Evolutionary conservation across 2,888 invertebrate species (phyloP), one percentile per base, ranked within the genome.

Genomic region (Neria commutata): DNA sequence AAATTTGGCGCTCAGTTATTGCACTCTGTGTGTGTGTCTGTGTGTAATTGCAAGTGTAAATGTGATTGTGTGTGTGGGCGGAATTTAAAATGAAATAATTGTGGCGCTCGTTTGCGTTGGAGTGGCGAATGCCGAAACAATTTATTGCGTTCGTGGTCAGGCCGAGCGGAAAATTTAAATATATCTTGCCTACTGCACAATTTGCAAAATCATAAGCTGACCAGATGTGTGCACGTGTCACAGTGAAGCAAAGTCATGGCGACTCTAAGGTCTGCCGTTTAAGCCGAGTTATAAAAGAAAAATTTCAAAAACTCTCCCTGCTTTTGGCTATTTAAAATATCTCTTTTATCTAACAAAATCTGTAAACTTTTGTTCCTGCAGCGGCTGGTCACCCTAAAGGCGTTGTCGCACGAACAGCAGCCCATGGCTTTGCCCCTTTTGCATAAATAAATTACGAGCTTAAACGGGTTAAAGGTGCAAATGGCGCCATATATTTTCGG

Each of bases 91-190:
- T 50, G 50, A 50, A 50, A 24, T 53, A 45, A 54, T 57, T 57
- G 57, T 34, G 46, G 6, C 40, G 56, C 53, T 52, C 56, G n/a
- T n/a, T n/a, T n/a, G n/a, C n/a, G n/a, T n/a, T n/a, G n/a, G n/a
- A n/a, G 61, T 61, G n/a, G n/a, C n/a, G n/a, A n/a, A n/a, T 47
- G 58, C 33, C 42, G 45, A 1, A 17, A 56, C 61, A 66, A 75
- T 73, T 75, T 73, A 75, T 75, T 66, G 67, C 65, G 58, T 69
- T n/a, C n/a, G 67, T 54, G 69, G 68, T 67, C 56, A 47, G 56
- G 57, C 3, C 42, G 37, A 42, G 21, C 21, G 17, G 6, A 19
- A 42, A 42, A 42, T 40, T 25, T 60, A 58, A 33, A 37, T 49
- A 49, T 58, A 50, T 3, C 24, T 23, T 26, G 6, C 48, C 24